phyloP scores from a whole-genome alignment of 1,140 invertebrate genomes.

The Bombyx mandarina region DNA sequence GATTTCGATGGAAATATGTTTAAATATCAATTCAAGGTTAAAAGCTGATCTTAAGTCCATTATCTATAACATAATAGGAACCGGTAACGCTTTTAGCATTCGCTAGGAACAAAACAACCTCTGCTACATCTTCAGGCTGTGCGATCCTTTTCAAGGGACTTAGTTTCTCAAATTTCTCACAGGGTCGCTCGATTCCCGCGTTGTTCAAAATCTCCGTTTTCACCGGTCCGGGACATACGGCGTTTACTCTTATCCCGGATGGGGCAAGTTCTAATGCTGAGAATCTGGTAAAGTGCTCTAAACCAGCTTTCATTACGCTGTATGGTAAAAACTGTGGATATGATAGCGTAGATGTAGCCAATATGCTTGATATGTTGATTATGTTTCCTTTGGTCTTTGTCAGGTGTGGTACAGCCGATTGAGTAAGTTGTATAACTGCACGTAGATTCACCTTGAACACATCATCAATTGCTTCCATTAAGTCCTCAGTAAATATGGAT shows the following conservation, averaged over 20 bases:
- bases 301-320: background rate
- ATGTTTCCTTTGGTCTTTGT: constrained; percentile 6
- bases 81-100: constrained; percentile 21
- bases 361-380: constrained; percentile 6
- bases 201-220: constrained; percentile 2
- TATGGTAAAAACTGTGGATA: background rate
- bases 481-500: constrained; percentile 77
- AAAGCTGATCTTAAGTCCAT: constrained; percentile 7
- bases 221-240: constrained; percentile 1
- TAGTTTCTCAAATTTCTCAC: background rate
- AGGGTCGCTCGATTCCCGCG: background rate
- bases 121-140: background rate
- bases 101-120: constrained; percentile 12
- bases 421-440: constrained; percentile 8
- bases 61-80: constrained; percentile 11
- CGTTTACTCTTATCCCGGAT: background rate
- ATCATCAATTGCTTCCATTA: constrained; percentile 77
- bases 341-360: background rate
- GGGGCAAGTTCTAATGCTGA: constrained; percentile 1
- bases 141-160: background rate
- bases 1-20: too few species aligned
- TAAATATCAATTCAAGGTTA: background rate
- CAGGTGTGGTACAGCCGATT: constrained; percentile 6
- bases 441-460: constrained; percentile 72
- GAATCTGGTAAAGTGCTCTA: background rate